Evolutionary conservation across 2,888 invertebrate species (phyloP).

Genomic region (Nasonia oneida): DNA sequence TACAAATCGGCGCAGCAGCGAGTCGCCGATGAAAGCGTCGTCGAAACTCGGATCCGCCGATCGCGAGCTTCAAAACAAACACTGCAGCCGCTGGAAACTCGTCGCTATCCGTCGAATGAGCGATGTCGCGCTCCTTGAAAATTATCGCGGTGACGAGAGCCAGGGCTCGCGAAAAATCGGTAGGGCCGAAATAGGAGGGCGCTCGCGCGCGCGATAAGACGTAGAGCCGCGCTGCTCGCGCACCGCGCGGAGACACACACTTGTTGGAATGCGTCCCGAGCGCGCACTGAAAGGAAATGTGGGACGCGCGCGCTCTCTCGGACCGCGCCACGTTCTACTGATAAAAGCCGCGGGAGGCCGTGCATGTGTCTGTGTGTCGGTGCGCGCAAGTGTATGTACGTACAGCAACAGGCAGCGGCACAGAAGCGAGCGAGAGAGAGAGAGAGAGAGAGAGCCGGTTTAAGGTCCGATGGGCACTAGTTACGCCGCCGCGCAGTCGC

Average conservation of each 20-base stretch:
- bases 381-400: background rate
- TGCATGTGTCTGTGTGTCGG: background rate
- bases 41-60: background rate
- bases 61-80: background rate
- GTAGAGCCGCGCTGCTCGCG: background rate
- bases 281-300: constrained; percentile 63
- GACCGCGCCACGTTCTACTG: constrained; percentile 59
- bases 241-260: constrained; percentile 35
- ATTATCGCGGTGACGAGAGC: background rate
- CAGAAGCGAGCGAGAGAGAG: background rate
- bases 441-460: constrained; percentile 34
- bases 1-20: constrained; percentile 1
- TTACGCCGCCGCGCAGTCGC: background rate
- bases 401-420: background rate
- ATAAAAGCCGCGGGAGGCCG: constrained; percentile 62
- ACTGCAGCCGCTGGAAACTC: background rate
- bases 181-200: background rate
- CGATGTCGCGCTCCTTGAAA: background rate
- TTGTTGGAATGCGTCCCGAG: constrained; percentile 62
- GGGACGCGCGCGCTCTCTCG: constrained; percentile 56
- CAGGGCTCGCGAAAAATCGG: background rate
- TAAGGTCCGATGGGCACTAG: constrained; percentile 52
- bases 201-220: constrained; percentile 1
- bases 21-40: background rate
- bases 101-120: too few species aligned